Percentiles rank a stretch among this genome's conserved stretches.
These are phyloP conservation scores for Spisula solida DNA, from an alignment of 2,888 invertebrate genomes.

Conservation along the genomic window DNA sequence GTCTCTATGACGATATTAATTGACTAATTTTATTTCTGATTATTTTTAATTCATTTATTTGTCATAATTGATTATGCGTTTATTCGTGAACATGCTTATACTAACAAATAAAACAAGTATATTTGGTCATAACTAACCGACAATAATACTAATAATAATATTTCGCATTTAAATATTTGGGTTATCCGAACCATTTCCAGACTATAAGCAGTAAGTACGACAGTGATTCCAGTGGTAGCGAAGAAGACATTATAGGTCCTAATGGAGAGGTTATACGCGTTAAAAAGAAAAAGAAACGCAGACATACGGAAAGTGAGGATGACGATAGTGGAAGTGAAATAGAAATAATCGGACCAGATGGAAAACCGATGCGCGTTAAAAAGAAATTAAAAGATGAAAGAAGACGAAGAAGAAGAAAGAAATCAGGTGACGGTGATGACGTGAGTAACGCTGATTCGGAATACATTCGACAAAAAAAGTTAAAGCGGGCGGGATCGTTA, in stretches of 20 bases:
- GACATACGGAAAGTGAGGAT: constrained; percentile 36
- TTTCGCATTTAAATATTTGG: no score
- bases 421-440: constrained; percentile 33
- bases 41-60: no score
- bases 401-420: constrained; percentile 3
- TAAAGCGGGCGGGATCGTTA: constrained; percentile 51
- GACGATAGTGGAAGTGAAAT: constrained; percentile 33
- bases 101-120: no score
- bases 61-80: no score
- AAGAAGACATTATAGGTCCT: constrained; percentile 45
- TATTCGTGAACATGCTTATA: no score
- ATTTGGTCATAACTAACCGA: no score
- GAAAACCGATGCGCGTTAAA: constrained; percentile 39
- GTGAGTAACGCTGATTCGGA: constrained; percentile 36
- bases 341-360: constrained; percentile 60
- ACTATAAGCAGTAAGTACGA: constrained; percentile 52
- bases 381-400: constrained; percentile 36
- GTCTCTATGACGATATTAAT: no score
- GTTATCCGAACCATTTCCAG: no score
- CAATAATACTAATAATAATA: no score
- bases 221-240: constrained; percentile 29
- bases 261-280: constrained; percentile 44
- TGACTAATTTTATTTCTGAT: no score
- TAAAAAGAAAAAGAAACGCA: constrained; percentile 24
- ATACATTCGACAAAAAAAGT: constrained; percentile 36